A percentile compares a stretch with the other conserved stretches of the same genome.
These are phyloP conservation scores for Drosophila pandora DNA, from an alignment of 1,140 invertebrate species.

Conservation along the genomic window DNA sequence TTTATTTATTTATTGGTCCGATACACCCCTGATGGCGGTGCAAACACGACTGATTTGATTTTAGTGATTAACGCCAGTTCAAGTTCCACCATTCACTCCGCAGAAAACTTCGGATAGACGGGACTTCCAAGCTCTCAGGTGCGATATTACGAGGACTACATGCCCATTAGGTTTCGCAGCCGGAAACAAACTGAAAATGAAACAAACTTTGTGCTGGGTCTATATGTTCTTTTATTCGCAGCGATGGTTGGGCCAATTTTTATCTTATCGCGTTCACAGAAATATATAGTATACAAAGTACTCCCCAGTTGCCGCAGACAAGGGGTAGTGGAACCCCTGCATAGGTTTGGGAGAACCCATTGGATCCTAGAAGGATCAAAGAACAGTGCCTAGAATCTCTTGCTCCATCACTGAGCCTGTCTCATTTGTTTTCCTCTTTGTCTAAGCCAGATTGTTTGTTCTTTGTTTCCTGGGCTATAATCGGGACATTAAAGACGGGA, in stretches of 20 bases:
- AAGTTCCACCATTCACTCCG: slow-evolving; percentile 25
- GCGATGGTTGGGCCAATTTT: slow-evolving; percentile 35
- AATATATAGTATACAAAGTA: slow-evolving; percentile 35
- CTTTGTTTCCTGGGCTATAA: slow-evolving; percentile 8
- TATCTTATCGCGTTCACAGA: slow-evolving; percentile 66
- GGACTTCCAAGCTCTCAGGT: slow-evolving; percentile 9
- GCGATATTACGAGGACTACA: slow-evolving; percentile 14
- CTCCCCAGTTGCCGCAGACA: neutral
- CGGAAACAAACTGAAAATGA: slow-evolving; percentile 63
- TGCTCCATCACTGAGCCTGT: neutral
- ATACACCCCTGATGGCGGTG: slow-evolving; percentile 36
- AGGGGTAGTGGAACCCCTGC: neutral
- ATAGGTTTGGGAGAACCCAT: slow-evolving; percentile 2
- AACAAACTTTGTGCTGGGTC: slow-evolving; percentile 50
- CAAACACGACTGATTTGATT: slow-evolving; percentile 65
- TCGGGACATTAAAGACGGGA: slow-evolving; percentile 57
- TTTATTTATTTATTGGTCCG: slow-evolving; percentile 16
- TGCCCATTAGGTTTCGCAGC: slow-evolving; percentile 20
- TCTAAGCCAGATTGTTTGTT: neutral
- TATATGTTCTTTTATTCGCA: slow-evolving; percentile 25
- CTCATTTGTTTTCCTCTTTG: slow-evolving; percentile 24
- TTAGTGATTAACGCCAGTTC: slow-evolving; percentile 24
- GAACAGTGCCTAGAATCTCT: neutral
- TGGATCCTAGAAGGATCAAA: neutral
- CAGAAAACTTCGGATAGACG: slow-evolving; percentile 7